phyloP scores from a whole-genome alignment of 2,888 invertebrate species.

The Acanthosepion lycidas region DNA sequence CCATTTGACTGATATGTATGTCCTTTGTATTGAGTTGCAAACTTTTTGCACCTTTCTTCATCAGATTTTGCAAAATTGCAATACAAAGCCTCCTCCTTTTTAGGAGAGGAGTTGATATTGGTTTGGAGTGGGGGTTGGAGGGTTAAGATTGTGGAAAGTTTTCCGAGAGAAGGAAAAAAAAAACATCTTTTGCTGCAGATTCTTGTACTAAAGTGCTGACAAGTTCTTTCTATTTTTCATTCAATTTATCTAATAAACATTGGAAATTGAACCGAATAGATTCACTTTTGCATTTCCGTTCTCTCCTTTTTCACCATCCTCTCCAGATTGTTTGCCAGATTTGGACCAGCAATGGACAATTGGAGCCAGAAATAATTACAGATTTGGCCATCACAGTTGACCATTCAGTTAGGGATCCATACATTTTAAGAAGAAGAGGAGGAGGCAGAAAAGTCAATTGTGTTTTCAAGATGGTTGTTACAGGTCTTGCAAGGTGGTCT shows the following conservation, averaged over 20 bases:
- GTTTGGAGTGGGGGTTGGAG: neutral
- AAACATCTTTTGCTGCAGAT: neutral
- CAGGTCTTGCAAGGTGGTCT: neutral
- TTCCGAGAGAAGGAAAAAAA: neutral
- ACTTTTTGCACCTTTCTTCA: neutral
- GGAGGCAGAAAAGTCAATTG: neutral
- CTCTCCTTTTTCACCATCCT: neutral
- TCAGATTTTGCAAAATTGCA: neutral
- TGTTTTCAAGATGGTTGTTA: constrained; percentile 33
- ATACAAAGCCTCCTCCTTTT: neutral
- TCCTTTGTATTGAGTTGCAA: neutral
- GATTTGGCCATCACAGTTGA: constrained; percentile 10
- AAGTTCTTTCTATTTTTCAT: constrained; percentile 33
- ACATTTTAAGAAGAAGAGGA: neutral
- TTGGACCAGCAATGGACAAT: neutral
- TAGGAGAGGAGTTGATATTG: neutral
- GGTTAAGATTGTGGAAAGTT: neutral
- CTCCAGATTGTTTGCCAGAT: too few species aligned
- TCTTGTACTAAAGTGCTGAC: neutral
- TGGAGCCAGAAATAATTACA: constrained; percentile 10
- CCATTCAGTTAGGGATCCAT: neutral
- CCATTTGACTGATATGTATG: neutral
- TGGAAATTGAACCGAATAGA: neutral
- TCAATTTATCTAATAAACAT: constrained; percentile 12
- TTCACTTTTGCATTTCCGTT: neutral